Base-by-base conservation (phyloP, 2,888 invertebrate genomes). In the Lasioglossum calceatum region DNA sequence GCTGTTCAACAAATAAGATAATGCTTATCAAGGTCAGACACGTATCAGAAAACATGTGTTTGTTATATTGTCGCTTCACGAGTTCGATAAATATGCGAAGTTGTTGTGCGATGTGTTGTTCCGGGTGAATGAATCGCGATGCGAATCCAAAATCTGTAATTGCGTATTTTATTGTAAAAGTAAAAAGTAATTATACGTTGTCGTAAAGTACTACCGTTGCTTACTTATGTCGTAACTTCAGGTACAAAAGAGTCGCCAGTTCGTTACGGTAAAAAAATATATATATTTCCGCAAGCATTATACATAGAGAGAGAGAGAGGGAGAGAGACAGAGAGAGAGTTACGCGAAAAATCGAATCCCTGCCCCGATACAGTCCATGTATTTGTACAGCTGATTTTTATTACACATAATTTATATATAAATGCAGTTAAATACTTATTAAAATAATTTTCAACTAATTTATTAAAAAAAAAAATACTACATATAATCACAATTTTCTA, bases 1-100 rank as follows among this genome's bases (percentile, higher is more conserved):
- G 39, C n/a, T 77, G 75, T 23, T n/a, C 80, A 81, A 81, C 81
- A 90, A 90, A 89, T 90, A 89, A 90, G 89, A 90, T 90, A 90
- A 86, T 64, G 61, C 50, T 80, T 83, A 79, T 86, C 90, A 86
- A 86, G 86, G 88, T 44, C 72, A 76, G 83, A 85, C 83, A 83
- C 47, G 58, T 74, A 72, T 85, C 70, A 82, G 78, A 47, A 72
- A 42, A 77, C 76, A 75, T 47, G 14, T 67, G 72, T 76, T 87
- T 78, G 27, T 88, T 78, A 79, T 76, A 85, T 88, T 77, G 82
- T 81, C 73, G 47, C 44, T n/a, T 14, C 10, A 73, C n/a, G 8
- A 54, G 72, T 47, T 44, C 36, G 75, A 80, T 73, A 84, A 81
- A 75, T 72, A 50, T 32, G 54, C n/a, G 76, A 71, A 54, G n/a